These are phyloP conservation scores for Drosophila antonietae DNA, from an alignment of 2,888 invertebrate species.

Conservation along the genomic window DNA sequence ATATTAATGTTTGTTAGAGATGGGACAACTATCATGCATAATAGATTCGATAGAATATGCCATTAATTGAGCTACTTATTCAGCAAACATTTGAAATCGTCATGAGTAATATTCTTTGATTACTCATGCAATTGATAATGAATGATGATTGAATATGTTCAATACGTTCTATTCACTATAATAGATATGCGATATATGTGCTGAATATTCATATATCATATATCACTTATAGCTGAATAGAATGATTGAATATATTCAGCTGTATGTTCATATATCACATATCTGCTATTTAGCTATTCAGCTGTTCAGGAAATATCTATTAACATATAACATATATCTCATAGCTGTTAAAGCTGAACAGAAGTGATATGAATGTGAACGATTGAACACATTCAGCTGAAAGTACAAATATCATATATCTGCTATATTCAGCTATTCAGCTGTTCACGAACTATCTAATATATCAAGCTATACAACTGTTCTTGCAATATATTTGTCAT, in stretches of 20 bases:
- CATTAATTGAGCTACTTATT: neutral
- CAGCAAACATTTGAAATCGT: neutral
- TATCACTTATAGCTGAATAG: too few relatives aligned
- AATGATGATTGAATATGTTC: neutral
- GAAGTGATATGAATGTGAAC: too few relatives aligned
- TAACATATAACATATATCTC: too few relatives aligned
- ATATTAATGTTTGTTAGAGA: neutral
- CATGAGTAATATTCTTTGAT: neutral
- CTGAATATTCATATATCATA: neutral
- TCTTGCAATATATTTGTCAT: neutral
- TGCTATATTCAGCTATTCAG: neutral
- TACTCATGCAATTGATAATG: neutral
- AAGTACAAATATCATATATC: neutral
- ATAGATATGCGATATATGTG: too few relatives aligned
- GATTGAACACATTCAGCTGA: neutral
- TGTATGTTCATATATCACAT: too few relatives aligned
- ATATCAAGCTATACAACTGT: neutral
- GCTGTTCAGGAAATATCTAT: neutral
- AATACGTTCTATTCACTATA: neutral
- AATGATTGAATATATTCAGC: too few relatives aligned
- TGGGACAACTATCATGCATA: neutral
- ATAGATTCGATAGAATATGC: neutral
- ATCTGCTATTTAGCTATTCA: too few relatives aligned
- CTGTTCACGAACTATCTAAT: neutral
- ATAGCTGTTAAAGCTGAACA: too few relatives aligned